Evolutionary conservation across 92 coral and sea anemone genomes (phyloP).

Genomic region (Galaxea fascicularis): DNA sequence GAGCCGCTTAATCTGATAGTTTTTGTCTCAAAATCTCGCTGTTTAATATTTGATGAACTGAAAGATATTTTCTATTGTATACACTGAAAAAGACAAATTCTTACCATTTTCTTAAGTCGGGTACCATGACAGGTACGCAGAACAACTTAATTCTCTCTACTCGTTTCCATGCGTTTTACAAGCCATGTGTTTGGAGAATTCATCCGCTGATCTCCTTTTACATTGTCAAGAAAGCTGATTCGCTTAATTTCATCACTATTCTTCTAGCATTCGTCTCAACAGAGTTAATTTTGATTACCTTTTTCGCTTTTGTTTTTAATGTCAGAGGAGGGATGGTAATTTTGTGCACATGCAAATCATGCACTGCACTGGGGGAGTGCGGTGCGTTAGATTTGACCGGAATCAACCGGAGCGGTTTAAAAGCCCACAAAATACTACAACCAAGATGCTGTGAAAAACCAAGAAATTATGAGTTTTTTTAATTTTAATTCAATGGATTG

Average conservation of each 20-base stretch:
- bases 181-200: neutral
- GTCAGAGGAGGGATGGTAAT: too few species aligned
- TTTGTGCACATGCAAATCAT: too few species aligned
- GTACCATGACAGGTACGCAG: constrained; percentile 39
- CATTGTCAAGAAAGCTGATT: neutral
- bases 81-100: neutral
- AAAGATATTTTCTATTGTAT: neutral
- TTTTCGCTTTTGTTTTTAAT: neutral
- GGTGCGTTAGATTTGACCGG: too few species aligned
- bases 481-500: too few species aligned
- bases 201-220: neutral
- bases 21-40: neutral
- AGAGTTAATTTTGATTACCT: neutral
- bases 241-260: neutral
- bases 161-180: neutral
- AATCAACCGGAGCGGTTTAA: too few species aligned
- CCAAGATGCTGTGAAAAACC: too few species aligned
- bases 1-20: neutral
- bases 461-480: too few species aligned
- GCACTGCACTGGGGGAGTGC: too few species aligned
- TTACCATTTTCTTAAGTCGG: constrained; percentile 16
- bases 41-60: constrained; percentile 27
- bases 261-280: too few species aligned
- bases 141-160: constrained; percentile 4
- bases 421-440: too few species aligned